A percentile compares a stretch with the other conserved stretches of the same genome.
phyloP scores from a whole-genome alignment of 2,113 vertebrate genomes.

The Elachura formosa region DNA sequence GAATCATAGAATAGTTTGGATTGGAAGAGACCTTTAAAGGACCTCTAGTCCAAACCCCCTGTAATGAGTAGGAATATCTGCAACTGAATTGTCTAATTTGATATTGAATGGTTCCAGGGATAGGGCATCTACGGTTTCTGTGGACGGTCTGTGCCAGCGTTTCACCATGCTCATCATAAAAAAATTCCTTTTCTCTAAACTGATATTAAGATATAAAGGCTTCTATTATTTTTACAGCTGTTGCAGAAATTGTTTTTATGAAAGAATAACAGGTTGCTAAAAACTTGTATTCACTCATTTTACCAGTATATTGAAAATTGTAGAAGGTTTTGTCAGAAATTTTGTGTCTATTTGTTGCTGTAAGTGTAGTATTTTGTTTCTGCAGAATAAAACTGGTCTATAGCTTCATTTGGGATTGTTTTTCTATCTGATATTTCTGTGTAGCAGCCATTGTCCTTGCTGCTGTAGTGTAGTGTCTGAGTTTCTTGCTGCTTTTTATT shows the following conservation, averaged over 20 bases:
- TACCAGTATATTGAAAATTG: background rate
- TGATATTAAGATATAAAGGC: background rate
- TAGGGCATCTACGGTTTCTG: background rate
- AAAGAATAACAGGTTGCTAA: background rate
- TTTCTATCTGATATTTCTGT: background rate
- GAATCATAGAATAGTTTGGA: background rate
- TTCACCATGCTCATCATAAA: background rate
- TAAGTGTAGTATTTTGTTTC: background rate
- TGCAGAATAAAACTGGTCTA: background rate
- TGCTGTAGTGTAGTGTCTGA: background rate
- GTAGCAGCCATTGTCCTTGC: background rate
- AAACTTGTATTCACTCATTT: background rate
- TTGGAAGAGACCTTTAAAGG: background rate
- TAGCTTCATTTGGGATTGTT: background rate
- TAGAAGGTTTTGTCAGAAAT: background rate
- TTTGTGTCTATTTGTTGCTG: background rate
- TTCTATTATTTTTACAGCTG: background rate
- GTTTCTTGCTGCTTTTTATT: background rate
- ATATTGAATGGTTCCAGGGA: background rate
- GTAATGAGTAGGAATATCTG: background rate
- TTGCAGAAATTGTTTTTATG: background rate
- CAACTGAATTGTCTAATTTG: rapidly evolving
- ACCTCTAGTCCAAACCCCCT: background rate
- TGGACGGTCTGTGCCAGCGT: background rate
- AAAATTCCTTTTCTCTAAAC: background rate